phyloP scores from a whole-genome alignment of 2,888 invertebrate genomes.

The Aleiodes leptofemur region DNA sequence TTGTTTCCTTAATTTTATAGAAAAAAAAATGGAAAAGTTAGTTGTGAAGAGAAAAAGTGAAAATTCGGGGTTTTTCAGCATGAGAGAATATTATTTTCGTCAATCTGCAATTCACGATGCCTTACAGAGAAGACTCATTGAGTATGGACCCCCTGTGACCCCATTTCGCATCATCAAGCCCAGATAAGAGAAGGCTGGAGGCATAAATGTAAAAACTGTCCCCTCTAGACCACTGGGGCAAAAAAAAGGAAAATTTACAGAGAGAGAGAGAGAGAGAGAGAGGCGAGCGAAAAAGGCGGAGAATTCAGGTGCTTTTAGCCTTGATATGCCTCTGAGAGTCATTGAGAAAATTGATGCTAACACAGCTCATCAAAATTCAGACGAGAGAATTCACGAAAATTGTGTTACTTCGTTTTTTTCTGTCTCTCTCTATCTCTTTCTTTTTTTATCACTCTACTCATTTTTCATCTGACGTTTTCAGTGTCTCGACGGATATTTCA shows the following conservation, averaged over 20 bases:
- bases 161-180: constrained; percentile 15
- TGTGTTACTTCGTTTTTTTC: background rate
- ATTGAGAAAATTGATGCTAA: constrained; percentile 14
- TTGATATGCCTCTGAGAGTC: constrained; percentile 12
- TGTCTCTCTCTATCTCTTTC: background rate
- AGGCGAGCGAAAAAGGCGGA: background rate
- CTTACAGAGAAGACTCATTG: background rate
- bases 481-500: background rate
- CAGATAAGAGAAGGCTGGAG: constrained; percentile 1
- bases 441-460: background rate
- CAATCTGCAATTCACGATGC: constrained; percentile 6
- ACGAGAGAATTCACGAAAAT: background rate
- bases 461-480: no score
- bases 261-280: background rate
- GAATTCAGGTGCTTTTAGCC: background rate
- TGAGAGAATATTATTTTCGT: background rate
- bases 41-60: background rate
- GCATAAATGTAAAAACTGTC: constrained; percentile 6
- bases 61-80: background rate
- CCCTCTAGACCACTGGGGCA: background rate
- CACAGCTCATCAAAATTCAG: background rate
- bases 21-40: no score
- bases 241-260: background rate
- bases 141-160: background rate
- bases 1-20: no score